Evolutionary conservation across 2,797 vertebrate genomes (phyloP), one percentile per base, ranked within the genome.

Genomic region (Megaceryle alcyon): DNA sequence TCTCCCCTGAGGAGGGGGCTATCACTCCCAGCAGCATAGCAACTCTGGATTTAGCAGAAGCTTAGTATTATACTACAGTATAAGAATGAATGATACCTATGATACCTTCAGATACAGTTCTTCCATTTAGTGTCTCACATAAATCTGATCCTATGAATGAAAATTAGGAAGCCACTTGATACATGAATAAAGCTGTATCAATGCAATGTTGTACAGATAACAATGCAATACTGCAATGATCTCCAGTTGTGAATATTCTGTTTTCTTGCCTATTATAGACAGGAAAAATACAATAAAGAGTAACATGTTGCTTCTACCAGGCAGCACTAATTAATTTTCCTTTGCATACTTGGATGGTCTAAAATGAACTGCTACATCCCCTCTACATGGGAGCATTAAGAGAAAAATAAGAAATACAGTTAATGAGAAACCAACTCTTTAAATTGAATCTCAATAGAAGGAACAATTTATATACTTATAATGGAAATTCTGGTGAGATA

Each of bases 291-390:
- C 60, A 73, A 83, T 51, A 28, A 71, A 20, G 21, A 73, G 29
- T 29, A 68, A 68, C 23, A 63, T 37, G 56, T 90, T 73, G 14
- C 21, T 81, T 88, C 77, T 70, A 88, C 11, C 3, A 83, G 77
- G 61, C 70, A 92, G n/a, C 19, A 60, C 17, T 88, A 88, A 94
- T 91, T 85, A 76, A 61, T 89, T 65, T 85, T 69, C 31, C n/a
- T 91, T 61, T 68, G 43, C 17, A 8, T 80, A 66, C 16, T 76
- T 56, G 76, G 48, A 43, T 59, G 26, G 39, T 61, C 33, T 79
- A 92, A 91, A 91, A 91, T 49, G 31, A 73, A 70, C 28, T 29
- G 29, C 46, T 85, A 49, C 53, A 4, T 78, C 18, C 51, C 15
- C 8, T 85, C 51, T 87, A 43, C 39, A 22, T 18, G 6, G 37